Percentiles rank a stretch among this genome's conserved stretches.
Conservation (phyloP, 2,888 invertebrate genomes). For the Apotomis capreana region DNA sequence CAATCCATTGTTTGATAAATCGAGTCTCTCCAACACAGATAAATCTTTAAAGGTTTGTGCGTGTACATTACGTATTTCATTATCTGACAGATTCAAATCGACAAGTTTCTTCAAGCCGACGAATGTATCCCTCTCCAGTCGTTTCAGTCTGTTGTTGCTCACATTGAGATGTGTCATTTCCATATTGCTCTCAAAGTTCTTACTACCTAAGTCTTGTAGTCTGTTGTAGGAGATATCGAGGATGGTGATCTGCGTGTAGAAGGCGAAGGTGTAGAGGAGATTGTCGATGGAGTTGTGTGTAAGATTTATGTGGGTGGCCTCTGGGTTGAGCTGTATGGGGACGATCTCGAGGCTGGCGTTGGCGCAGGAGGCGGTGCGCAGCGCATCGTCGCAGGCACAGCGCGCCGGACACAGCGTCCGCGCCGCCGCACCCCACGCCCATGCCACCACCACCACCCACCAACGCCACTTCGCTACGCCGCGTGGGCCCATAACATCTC, state of each 20-base stretch:
- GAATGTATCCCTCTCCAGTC: conserved; percentile 89
- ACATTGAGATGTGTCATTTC: conserved; percentile 89
- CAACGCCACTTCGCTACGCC: conserved; percentile 79
- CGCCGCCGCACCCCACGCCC: conserved; percentile 80
- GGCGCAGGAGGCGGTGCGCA: conserved; percentile 89
- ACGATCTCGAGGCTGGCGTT: conserved; percentile 92
- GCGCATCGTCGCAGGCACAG: conserved; percentile 91
- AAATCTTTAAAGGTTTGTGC: conserved; percentile 91
- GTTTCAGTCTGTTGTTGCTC: conserved; percentile 88
- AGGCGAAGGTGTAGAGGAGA: conserved; percentile 89
- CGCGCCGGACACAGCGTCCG: conserved; percentile 90
- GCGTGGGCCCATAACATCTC: conserved; percentile 82
- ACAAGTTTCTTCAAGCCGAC: conserved; percentile 87
- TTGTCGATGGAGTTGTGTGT: conserved; percentile 92
- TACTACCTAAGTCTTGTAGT: conserved; percentile 90
- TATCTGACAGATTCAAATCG: conserved; percentile 89
- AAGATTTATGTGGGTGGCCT: conserved; percentile 91
- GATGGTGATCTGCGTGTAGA: conserved; percentile 90
- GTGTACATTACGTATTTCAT: conserved; percentile 89
- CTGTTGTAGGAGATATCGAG: conserved; percentile 93
- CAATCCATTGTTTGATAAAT: conserved; percentile 89
- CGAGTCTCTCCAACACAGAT: conserved; percentile 87
- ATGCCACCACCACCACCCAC: conserved; percentile 81
- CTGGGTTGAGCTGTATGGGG: conserved; percentile 95
- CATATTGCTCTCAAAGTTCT: conserved; percentile 91